A percentile compares a stretch with the other conserved stretches of the same genome.
phyloP scores from a whole-genome alignment of 2,797 vertebrate genomes.

The Artibeus jamaicensis region DNA sequence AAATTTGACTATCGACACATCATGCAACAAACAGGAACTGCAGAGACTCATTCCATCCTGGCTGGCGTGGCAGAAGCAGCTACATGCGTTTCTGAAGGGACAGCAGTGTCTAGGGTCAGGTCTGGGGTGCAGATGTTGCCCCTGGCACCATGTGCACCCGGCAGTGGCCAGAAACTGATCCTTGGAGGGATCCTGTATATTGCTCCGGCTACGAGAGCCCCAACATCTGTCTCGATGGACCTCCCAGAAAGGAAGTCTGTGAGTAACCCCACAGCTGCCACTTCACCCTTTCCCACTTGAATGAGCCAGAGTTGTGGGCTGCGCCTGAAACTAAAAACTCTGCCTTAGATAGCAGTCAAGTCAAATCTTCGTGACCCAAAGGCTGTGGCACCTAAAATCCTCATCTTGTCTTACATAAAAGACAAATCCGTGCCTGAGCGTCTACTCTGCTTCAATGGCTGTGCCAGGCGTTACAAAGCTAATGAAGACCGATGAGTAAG shows the following conservation, averaged over 20 bases:
- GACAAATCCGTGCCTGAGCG: not conserved
- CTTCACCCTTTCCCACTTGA: not conserved
- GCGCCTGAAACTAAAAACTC: not conserved
- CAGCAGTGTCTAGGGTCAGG: not conserved
- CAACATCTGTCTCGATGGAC: not conserved
- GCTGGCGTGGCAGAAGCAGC: not conserved
- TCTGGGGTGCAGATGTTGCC: not conserved
- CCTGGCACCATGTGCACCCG: not conserved
- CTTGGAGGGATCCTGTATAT: not conserved
- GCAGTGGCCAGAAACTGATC: not conserved
- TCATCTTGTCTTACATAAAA: not conserved
- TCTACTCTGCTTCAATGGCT: not conserved
- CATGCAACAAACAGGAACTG: not conserved
- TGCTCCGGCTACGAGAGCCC: not conserved
- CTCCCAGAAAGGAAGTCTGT: not conserved
- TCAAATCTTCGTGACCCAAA: not conserved
- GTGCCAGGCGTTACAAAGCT: not conserved
- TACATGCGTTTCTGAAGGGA: not conserved
- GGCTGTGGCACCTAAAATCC: not conserved
- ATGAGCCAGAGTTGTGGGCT: not conserved
- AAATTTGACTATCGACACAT: not conserved
- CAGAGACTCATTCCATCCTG: not conserved
- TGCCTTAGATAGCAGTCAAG: not conserved
- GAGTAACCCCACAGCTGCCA: not conserved
- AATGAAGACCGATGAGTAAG: not conserved